Evolutionary conservation across 2,888 invertebrate species (phyloP).

Genomic region (Watsonalla binaria): DNA sequence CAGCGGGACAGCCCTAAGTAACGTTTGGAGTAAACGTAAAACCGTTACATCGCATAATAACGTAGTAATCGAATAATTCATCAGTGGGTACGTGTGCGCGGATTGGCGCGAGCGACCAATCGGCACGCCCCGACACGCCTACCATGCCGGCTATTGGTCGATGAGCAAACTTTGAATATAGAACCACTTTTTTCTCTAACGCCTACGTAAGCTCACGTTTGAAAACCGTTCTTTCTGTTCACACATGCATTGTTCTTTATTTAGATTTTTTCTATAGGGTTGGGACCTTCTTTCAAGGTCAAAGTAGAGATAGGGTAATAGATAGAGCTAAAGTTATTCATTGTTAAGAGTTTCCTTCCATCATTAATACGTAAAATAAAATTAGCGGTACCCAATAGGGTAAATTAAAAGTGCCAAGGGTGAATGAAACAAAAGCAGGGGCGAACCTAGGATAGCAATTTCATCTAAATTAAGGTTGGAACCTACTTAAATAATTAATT

Average conservation of each 20-base stretch:
- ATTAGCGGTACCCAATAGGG: no score
- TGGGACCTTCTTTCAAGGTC: constrained; percentile 9
- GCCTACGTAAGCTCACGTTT: constrained; percentile 63
- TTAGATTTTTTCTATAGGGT: background rate
- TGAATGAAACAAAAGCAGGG: no score
- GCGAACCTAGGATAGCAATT: no score
- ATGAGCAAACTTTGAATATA: constrained; percentile 70
- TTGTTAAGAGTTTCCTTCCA: no score
- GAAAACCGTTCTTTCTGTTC: constrained; percentile 21
- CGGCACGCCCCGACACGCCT: constrained; percentile 62
- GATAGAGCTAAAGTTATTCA: no score
- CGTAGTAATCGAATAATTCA: constrained; percentile 64
- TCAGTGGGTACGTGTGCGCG: constrained; percentile 37
- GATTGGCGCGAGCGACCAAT: constrained; percentile 52
- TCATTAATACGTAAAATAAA: no score
- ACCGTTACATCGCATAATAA: constrained; percentile 40
- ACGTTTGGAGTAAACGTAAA: constrained; percentile 24
- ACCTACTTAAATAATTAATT: no score
- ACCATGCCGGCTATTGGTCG: constrained; percentile 66
- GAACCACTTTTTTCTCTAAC: constrained; percentile 75
- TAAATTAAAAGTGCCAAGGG: no score
- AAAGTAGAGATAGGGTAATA: constrained; percentile 1
- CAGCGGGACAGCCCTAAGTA: background rate
- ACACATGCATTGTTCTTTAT: constrained; percentile 18
- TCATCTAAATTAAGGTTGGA: no score